Evolutionary conservation across 1,140 invertebrate genomes (phyloP).

Genomic region (Andricus grossulariae): DNA sequence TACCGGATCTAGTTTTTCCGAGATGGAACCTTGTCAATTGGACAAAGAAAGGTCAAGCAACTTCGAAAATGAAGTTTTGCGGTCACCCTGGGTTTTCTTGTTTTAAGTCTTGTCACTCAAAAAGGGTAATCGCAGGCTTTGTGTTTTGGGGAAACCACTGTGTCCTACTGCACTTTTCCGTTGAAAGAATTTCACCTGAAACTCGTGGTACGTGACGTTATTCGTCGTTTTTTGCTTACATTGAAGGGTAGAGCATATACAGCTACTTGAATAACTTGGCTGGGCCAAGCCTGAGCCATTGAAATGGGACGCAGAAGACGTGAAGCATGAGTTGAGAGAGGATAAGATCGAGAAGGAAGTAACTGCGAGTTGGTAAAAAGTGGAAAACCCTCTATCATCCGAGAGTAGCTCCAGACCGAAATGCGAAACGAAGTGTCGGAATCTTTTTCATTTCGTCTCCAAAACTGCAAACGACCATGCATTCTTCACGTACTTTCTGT

Average conservation of each 20-base stretch:
- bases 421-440: conserved; percentile 3
- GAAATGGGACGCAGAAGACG: conserved; percentile 20
- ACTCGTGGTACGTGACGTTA: conserved; percentile 13
- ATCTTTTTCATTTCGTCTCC: not conserved
- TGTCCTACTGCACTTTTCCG: not conserved
- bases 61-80: too few relatives aligned
- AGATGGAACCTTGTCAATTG: too few relatives aligned
- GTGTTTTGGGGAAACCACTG: not conserved
- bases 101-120: too few relatives aligned
- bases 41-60: too few relatives aligned
- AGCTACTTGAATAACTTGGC: not conserved
- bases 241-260: not conserved
- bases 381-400: conserved; percentile 22
- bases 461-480: not conserved
- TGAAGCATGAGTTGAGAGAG: conserved; percentile 12
- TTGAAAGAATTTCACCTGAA: not conserved
- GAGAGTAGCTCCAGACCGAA: conserved; percentile 6
- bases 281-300: conserved; percentile 20
- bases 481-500: not conserved
- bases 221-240: not conserved
- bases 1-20: too few relatives aligned
- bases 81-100: too few relatives aligned
- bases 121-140: not conserved
- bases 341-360: conserved; percentile 28
- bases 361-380: conserved; percentile 16